Base-by-base conservation (phyloP, 1,140 invertebrate species). In the Aphelinus atriplicis region DNA sequence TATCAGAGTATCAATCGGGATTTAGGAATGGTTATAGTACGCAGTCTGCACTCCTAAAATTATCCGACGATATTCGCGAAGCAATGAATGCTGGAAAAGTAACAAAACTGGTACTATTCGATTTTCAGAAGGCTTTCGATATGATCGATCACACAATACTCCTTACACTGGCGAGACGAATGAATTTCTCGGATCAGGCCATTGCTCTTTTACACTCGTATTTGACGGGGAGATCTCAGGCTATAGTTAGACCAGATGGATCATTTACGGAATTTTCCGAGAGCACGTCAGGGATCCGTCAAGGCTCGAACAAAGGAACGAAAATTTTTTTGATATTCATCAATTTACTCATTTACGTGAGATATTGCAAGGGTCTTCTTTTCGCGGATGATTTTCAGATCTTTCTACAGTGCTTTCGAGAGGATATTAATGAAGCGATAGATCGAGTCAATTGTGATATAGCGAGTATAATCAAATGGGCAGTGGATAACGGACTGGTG, bases 51-150 rank as follows among this genome's bases (percentile, higher is more conserved):
- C 48, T 66, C 3, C 64, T 66, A 0, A 7, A n/a, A 66, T 3
- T 66, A 2, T 4, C 45, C 2, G 64, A 66, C 9, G 48, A 66
- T 66, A n/a, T 50, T n/a, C 64, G 64, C 26, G 5, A 26, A 2
- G 64, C 1, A 10, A 51, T 51, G 7, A 48, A 66, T 48, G 10
- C 48, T n/a, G 2, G 46, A 2, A 66, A 43, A n/a, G 3, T 66
- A 48, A 66, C 64, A 3, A 26, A 50, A 7, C 47, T 66, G 3
- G 2, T 66, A 48, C 46, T 60, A 50, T 71, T 71, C 46, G 69
- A 61, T 60, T 71, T 71, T 58, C n/a, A 45, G 4, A 60, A 60
- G 45, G 69, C 47, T 48, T 71, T 71, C 45, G 64, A 66, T 66
- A 5, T 50, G 64, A 26, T 64, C 47, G 42, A 45, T 6, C 26